Percentiles rank a stretch among this genome's conserved stretches.
Conservation (phyloP, 2,797 vertebrate species). For the Eupleurogrammus muticus region DNA sequence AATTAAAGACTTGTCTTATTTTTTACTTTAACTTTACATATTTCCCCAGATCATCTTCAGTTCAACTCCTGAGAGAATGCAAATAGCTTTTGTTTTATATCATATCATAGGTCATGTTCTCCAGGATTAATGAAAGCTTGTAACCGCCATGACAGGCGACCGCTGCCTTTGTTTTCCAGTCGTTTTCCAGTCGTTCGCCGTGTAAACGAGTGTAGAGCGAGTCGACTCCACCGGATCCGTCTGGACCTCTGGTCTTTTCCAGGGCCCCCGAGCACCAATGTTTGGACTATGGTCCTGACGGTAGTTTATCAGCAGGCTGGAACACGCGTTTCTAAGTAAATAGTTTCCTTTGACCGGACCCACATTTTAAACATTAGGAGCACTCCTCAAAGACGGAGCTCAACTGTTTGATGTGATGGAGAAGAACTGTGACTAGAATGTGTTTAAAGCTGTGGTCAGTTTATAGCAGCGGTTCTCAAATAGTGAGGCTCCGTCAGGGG, state of each 20-base stretch:
- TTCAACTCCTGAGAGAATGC: too few species aligned
- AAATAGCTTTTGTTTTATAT: too few species aligned
- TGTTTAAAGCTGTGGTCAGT: slow-evolving; percentile 6
- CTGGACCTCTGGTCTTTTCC: slow-evolving; percentile 64
- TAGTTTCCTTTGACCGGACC: slow-evolving; percentile 72
- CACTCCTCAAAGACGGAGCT: slow-evolving; percentile 47
- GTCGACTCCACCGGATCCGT: slow-evolving; percentile 54
- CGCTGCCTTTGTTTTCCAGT: slow-evolving; percentile 68
- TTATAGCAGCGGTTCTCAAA: too few species aligned
- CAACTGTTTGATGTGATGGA: slow-evolving; percentile 52
- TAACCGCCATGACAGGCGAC: too few species aligned
- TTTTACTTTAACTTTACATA: too few species aligned
- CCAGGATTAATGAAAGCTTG: slow-evolving; percentile 33
- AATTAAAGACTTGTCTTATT: too few species aligned
- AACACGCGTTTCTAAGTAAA: slow-evolving; percentile 64
- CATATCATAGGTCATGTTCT: too few species aligned
- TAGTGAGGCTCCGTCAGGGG: too few species aligned
- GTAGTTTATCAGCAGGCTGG: slow-evolving; percentile 73
- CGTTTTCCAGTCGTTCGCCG: slow-evolving; percentile 53
- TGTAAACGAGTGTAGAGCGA: slow-evolving; percentile 61
- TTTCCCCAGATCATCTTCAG: too few species aligned
- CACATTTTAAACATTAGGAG: slow-evolving; percentile 62
- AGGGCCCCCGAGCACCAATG: slow-evolving; percentile 66
- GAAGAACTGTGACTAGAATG: slow-evolving; percentile 24
- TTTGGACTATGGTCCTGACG: slow-evolving; percentile 72